A percentile compares a stretch with the other conserved stretches of the same genome.
These are phyloP conservation scores for Suillia variegata DNA, from an alignment of 2,888 invertebrate genomes.

Conservation along the genomic window DNA sequence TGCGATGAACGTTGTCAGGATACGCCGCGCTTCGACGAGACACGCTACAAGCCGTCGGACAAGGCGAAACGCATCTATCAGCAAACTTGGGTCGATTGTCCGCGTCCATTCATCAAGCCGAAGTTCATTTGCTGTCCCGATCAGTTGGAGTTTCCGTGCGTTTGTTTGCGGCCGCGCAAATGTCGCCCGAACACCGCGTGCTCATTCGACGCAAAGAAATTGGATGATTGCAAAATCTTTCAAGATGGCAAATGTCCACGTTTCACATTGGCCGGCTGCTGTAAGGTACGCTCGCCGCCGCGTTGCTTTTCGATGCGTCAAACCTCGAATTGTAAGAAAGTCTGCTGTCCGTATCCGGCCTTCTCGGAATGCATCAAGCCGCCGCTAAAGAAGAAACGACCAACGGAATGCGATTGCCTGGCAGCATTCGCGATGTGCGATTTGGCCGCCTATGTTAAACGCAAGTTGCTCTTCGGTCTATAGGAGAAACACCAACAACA, in stretches of 20 bases:
- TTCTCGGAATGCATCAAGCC: constrained; percentile 36
- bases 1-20: constrained; percentile 33
- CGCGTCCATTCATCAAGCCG: constrained; percentile 37
- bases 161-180: constrained; percentile 20
- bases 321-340: constrained; percentile 24
- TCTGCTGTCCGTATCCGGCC: constrained; percentile 36
- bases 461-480: too few species aligned
- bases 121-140: constrained; percentile 41
- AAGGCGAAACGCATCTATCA: constrained; percentile 48
- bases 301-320: constrained; percentile 2
- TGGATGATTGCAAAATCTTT: background rate
- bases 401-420: constrained; percentile 37
- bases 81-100: constrained; percentile 56
- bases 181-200: constrained; percentile 8
- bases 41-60: constrained; percentile 49
- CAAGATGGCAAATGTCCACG: background rate
- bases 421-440: constrained; percentile 38
- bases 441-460: too few species aligned
- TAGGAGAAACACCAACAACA: too few species aligned
- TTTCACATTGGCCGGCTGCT: constrained; percentile 19
- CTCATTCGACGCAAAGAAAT: background rate
- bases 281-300: background rate
- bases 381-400: constrained; percentile 13
- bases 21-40: constrained; percentile 47
- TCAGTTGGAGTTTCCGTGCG: constrained; percentile 28